phyloP scores from a whole-genome alignment of 1,140 invertebrate genomes.

The Zaprionus lachaisei region DNA sequence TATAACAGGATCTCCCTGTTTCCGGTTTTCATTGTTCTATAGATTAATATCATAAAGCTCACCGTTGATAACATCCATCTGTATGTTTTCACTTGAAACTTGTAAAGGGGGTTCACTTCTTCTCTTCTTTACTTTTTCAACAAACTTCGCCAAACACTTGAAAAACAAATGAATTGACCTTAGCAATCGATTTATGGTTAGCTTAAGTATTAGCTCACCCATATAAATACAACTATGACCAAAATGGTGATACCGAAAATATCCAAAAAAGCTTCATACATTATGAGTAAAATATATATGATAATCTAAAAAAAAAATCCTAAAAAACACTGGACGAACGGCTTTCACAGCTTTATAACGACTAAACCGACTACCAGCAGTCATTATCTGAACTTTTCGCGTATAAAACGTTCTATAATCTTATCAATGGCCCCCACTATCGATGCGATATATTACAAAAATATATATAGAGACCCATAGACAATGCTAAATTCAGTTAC shows the following conservation, averaged over 20 bases:
- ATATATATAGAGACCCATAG: neutral
- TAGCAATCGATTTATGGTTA: neutral
- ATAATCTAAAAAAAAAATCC: neutral
- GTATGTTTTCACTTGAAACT: neutral
- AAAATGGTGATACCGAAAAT: neutral
- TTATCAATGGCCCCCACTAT: neutral
- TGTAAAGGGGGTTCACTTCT: neutral
- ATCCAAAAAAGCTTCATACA: neutral
- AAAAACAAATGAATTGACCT: neutral
- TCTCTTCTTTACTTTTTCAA: neutral
- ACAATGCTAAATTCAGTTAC: neutral
- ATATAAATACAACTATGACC: neutral
- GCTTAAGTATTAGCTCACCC: neutral
- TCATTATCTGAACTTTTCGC: neutral
- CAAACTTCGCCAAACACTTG: neutral
- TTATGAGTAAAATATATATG: neutral
- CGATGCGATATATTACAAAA: neutral
- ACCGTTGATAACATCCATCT: constrained; percentile 1
- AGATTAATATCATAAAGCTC: neutral
- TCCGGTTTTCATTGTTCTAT: neutral
- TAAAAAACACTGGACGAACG: constrained; percentile 1
- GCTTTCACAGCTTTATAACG: neutral
- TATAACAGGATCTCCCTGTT: neutral
- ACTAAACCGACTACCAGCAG: constrained; percentile 1
- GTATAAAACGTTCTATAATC: neutral